Base-by-base conservation (phyloP, 2,113 vertebrate genomes). In the Sinocyclocheilus anshuiensis region DNA sequence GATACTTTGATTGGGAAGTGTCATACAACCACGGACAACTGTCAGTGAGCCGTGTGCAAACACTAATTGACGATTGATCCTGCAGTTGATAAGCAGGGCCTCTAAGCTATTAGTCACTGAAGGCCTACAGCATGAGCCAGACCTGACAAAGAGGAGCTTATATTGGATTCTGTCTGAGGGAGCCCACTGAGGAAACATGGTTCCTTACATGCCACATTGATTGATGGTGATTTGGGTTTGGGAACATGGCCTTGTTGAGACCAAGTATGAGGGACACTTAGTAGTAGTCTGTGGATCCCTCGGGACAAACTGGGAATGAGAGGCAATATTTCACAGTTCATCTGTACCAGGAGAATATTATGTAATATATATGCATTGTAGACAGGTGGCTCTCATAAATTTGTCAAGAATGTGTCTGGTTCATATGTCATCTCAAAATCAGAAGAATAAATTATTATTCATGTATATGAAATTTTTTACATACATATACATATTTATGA, bases 1-100 rank as follows among this genome's bases (percentile, higher is more conserved):
- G 48, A 4, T 69, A 11, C 15, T 50, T 59, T 24, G 4, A 78
- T 59, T 72, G 22, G 55, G 26, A 77, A 45, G 36, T n/a, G 55
- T 24, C 69, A 26, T 75, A 76, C 61, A 26, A 33, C 16, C 20
- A 33, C 7, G 8, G 63, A 15, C 42, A 71, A 29, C 24, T 61
- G n/a, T 20, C 75, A 71, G 13, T 77, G 33, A 63, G 42, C 13
- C 45, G 16, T 75, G 13, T 45, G 42, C 42, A 2, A 59, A 76
- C 36, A 22, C n/a, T 84, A 90, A 85, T 87, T 77, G 81, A 72
- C 71, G 36, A 82, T 77, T 84, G 81, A 86, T 84, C 61, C 24
- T 50, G 12, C 48, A 26, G 75, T 67, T 82, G 78, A 83, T 77
- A 59, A 55, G 76, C 42, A 29, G 67, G 53, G 12, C 39, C 65